Conservation (phyloP, 2,797 vertebrate genomes). For the Rhinophrynus dorsalis region DNA sequence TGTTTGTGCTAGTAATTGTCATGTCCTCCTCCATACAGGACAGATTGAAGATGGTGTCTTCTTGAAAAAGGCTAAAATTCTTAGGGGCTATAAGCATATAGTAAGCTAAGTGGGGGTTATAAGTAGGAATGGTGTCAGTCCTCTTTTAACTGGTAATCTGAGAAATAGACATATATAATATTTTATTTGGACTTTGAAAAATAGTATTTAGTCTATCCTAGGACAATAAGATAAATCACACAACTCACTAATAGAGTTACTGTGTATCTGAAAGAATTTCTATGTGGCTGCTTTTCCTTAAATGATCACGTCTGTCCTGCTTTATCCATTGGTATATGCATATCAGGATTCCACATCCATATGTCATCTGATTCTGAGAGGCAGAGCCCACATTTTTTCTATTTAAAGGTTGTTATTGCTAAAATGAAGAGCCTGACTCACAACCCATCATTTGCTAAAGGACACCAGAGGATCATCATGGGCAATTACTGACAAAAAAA, state of each 20-base stretch:
- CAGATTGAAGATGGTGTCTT: no score
- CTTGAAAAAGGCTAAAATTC: no score
- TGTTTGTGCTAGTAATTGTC: no score
- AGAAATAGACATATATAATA: neutral
- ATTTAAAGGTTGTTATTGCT: constrained; percentile 35
- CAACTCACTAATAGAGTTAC: neutral
- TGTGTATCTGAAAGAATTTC: neutral
- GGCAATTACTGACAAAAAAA: neutral
- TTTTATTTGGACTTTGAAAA: neutral
- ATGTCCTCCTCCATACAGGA: no score
- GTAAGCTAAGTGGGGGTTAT: no score
- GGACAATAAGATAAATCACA: neutral
- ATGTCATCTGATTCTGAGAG: constrained; percentile 29
- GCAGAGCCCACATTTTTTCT: constrained; percentile 41
- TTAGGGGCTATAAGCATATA: no score
- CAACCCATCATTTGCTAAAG: constrained; percentile 30
- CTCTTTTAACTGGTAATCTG: no score
- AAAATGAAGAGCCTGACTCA: constrained; percentile 41
- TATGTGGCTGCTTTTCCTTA: constrained; percentile 3
- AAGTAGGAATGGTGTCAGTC: no score
- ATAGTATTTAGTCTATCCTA: neutral
- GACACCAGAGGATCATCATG: constrained; percentile 13
- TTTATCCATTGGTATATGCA: constrained; percentile 15
- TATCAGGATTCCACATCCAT: constrained; percentile 35
- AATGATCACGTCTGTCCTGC: constrained; percentile 23